Conservation (phyloP, 2,113 vertebrate genomes). For the Cyprichromis sp. region DNA sequence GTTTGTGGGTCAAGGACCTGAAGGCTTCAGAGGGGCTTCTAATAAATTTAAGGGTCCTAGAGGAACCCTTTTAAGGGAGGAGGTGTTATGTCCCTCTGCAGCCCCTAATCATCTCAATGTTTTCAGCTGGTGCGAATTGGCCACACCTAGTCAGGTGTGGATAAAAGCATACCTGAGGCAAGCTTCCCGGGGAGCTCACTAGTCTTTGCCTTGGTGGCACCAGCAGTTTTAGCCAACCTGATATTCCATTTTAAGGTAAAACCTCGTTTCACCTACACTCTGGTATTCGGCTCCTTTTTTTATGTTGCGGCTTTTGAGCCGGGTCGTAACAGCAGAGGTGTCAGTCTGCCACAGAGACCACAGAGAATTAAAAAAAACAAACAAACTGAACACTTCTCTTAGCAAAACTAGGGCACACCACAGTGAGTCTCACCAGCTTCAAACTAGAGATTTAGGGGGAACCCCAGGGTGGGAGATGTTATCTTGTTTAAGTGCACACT, state of each 20-base stretch:
- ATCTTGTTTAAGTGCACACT: too few species aligned
- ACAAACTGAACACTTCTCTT: too few species aligned
- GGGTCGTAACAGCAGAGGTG: background rate
- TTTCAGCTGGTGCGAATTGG: background rate
- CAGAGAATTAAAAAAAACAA: too few species aligned
- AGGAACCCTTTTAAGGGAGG: too few species aligned
- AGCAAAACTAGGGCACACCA: too few species aligned
- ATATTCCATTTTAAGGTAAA: accelerated
- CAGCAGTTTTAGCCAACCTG: background rate
- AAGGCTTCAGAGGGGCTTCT: too few species aligned
- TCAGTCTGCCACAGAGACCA: too few species aligned
- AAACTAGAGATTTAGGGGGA: too few species aligned
- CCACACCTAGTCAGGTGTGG: background rate
- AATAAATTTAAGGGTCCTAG: too few species aligned
- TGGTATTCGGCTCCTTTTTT: background rate
- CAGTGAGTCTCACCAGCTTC: too few species aligned
- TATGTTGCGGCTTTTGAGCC: background rate
- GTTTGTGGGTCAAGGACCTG: too few species aligned
- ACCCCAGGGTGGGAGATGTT: too few species aligned
- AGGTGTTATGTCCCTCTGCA: background rate
- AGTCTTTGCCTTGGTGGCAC: background rate
- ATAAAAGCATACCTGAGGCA: background rate
- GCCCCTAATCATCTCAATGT: background rate
- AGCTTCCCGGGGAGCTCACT: background rate
- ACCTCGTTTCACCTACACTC: background rate